These are phyloP conservation scores for Pterocles burchelli DNA, from an alignment of 2,113 vertebrate genomes.

Conservation along the genomic window DNA sequence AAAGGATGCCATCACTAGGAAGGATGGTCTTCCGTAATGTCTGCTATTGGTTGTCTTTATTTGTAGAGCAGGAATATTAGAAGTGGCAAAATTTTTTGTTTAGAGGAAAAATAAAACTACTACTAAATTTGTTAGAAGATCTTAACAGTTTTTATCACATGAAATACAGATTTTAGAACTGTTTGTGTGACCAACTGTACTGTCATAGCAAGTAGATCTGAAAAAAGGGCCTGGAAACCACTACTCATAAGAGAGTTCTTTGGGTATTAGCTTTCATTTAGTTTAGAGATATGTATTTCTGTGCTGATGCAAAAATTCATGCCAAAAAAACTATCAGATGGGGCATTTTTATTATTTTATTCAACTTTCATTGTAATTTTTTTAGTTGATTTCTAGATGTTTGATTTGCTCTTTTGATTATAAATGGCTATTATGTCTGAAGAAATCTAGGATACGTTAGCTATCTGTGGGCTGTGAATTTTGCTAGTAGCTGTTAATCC, in stretches of 20 bases:
- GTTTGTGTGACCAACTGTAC: not conserved
- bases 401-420: not conserved
- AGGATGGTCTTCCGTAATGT: not conserved
- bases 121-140: not conserved
- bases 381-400: not conserved
- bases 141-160: not conserved
- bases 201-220: not conserved
- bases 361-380: not conserved
- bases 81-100: not conserved
- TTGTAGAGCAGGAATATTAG: not conserved
- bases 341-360: not conserved
- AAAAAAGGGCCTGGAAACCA: not conserved
- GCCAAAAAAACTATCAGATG: not conserved
- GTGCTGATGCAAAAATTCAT: not conserved
- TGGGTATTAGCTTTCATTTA: not conserved
- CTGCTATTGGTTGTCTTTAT: accelerated
- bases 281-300: not conserved
- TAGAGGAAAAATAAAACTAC: not conserved
- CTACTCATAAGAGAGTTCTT: not conserved
- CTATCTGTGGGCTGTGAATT: not conserved
- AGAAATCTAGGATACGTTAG: not conserved
- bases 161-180: not conserved
- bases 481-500: not conserved
- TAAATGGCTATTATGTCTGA: not conserved
- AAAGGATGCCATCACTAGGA: not conserved